These are phyloP conservation scores for Mus minutoides DNA, from an alignment of 2,797 vertebrate genomes.

Conservation along the genomic window DNA sequence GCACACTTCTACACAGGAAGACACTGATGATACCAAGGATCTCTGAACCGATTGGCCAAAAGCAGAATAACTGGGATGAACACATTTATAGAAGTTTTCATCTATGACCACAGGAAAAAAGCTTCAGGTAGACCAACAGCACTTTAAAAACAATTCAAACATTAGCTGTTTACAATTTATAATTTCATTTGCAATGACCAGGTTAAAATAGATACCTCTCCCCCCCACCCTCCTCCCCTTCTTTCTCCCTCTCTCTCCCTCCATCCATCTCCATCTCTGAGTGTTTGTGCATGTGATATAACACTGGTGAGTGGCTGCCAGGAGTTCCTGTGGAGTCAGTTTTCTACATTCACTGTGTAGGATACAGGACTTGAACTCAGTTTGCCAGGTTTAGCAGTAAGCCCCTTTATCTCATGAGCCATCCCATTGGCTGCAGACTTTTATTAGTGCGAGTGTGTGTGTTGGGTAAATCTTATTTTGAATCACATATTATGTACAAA, in stretches of 20 bases:
- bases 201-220: slow-evolving; percentile 6
- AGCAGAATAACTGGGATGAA: background rate
- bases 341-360: background rate
- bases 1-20: background rate
- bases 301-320: background rate
- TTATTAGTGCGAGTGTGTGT: background rate
- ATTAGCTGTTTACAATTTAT: slow-evolving; percentile 23
- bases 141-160: slow-evolving; percentile 38
- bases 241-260: no score
- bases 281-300: background rate
- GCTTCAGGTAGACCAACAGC: background rate
- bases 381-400: background rate
- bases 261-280: background rate
- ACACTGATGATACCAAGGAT: background rate
- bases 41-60: background rate
- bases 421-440: background rate
- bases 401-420: background rate
- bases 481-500: background rate
- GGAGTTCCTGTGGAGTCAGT: background rate
- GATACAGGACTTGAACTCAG: background rate
- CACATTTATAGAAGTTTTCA: slow-evolving; percentile 33
- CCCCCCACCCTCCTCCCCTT: no score
- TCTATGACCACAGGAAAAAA: background rate
- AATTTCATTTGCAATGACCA: background rate
- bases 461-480: background rate